Conservation (phyloP, 2,113 vertebrate genomes). For the Myrmophylax atrothorax region DNA sequence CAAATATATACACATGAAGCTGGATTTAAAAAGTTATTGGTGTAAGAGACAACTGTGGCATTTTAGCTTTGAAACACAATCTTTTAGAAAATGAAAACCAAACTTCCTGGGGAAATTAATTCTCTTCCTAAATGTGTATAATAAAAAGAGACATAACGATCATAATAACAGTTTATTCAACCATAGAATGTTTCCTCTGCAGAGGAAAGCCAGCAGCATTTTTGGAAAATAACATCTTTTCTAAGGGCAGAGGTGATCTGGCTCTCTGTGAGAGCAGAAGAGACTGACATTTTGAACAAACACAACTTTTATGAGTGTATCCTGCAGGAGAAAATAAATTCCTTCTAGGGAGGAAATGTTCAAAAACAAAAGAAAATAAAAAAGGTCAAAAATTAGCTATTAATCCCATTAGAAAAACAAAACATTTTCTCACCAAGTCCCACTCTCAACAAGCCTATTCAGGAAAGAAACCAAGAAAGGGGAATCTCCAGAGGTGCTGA, state of each 20-base stretch:
- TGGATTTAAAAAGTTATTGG: neutral
- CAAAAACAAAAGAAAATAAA: neutral
- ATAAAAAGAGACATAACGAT: neutral
- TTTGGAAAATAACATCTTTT: neutral
- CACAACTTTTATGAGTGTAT: neutral
- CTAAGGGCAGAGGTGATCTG: neutral
- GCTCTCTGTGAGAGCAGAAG: neutral
- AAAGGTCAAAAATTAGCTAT: neutral
- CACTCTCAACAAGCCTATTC: neutral
- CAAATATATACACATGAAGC: neutral
- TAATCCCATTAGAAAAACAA: neutral
- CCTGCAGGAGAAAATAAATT: neutral
- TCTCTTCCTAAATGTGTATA: neutral
- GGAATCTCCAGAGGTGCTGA: neutral
- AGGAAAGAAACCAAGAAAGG: neutral
- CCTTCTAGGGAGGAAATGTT: neutral
- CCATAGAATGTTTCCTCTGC: neutral
- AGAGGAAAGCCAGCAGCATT: neutral
- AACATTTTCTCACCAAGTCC: neutral
- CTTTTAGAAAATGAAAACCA: neutral
- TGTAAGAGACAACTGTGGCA: neutral
- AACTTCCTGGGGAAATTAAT: neutral
- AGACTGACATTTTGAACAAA: neutral
- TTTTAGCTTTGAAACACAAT: fast-evolving
- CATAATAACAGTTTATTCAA: neutral